These are phyloP conservation scores for Corydoras sp. DNA, from an alignment of 2,113 vertebrate genomes.

Conservation along the genomic window DNA sequence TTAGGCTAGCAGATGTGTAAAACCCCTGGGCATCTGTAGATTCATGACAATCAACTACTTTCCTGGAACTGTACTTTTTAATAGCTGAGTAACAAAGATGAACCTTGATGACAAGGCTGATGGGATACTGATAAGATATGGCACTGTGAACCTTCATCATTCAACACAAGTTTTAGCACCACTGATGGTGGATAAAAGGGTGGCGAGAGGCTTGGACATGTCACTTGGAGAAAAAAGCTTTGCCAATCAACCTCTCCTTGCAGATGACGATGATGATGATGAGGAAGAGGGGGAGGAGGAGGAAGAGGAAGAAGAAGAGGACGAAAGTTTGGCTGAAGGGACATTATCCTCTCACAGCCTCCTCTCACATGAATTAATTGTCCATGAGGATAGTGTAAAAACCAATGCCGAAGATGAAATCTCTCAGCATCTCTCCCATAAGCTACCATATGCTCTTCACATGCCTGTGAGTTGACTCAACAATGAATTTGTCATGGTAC, in stretches of 20 bases:
- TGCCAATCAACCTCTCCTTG: conserved; percentile 82
- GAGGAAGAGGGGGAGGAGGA: conserved; percentile 61
- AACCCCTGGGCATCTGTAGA: conserved; percentile 23
- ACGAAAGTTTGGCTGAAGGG: conserved; percentile 77
- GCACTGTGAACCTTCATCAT: conserved; percentile 75
- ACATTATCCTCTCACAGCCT: conserved; percentile 87
- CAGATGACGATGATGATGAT: conserved; percentile 65
- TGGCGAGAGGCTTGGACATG: conserved; percentile 61
- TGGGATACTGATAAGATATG: conserved; percentile 93
- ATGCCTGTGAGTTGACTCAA: conserved; percentile 77
- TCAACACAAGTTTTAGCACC: conserved; percentile 62
- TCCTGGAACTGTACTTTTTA: conserved; percentile 25
- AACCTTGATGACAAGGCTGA: conserved; percentile 96
- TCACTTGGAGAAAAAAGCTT: conserved; percentile 83
- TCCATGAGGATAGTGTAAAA: conserved; percentile 93
- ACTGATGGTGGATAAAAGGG: conserved; percentile 75
- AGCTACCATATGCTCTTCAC: conserved; percentile 85
- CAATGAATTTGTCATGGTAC: not conserved
- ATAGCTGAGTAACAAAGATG: conserved; percentile 74
- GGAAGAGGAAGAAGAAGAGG: conserved; percentile 64
- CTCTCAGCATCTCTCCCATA: conserved; percentile 84
- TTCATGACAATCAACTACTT: conserved; percentile 34
- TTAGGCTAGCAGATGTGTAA: conserved; percentile 3
- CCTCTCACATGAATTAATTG: conserved; percentile 92
- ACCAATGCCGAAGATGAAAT: conserved; percentile 77